phyloP scores from a whole-genome alignment of 2,797 vertebrate species.

The Amblyopsis hoosieri region DNA sequence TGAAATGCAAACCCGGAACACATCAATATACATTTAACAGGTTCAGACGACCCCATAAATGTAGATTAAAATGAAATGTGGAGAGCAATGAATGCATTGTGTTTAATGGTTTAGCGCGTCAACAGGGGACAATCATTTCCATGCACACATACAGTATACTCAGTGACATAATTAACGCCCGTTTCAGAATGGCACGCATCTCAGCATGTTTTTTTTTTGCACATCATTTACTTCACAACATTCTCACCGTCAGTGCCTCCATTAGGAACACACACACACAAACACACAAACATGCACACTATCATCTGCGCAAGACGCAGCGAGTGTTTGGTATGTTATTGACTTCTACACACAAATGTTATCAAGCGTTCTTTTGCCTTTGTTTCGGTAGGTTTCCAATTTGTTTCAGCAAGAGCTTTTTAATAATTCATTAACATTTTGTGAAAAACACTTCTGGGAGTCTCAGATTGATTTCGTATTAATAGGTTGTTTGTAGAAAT shows the following conservation, averaged over 20 bases:
- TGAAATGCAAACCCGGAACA: conserved; percentile 42
- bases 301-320: neutral
- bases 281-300: neutral
- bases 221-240: conserved; percentile 21
- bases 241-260: too few relatives aligned
- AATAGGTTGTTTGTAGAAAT: conserved; percentile 77
- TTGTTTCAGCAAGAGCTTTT: conserved; percentile 66
- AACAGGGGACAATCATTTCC: conserved; percentile 4
- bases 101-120: conserved; percentile 26
- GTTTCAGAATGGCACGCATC: conserved; percentile 18
- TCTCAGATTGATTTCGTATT: conserved; percentile 75
- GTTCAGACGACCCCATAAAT: conserved; percentile 50
- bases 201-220: neutral
- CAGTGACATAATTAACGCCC: conserved; percentile 24
- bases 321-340: neutral
- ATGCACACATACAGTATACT: conserved; percentile 6
- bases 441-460: conserved; percentile 67
- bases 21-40: conserved; percentile 53
- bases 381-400: conserved; percentile 57
- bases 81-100: conserved; percentile 45
- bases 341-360: conserved; percentile 16
- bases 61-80: conserved; percentile 56
- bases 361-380: conserved; percentile 32
- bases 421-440: conserved; percentile 72
- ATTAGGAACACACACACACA: neutral